Evolutionary conservation across 1,140 invertebrate genomes (phyloP).

Genomic region (Antheraea pernyi): DNA sequence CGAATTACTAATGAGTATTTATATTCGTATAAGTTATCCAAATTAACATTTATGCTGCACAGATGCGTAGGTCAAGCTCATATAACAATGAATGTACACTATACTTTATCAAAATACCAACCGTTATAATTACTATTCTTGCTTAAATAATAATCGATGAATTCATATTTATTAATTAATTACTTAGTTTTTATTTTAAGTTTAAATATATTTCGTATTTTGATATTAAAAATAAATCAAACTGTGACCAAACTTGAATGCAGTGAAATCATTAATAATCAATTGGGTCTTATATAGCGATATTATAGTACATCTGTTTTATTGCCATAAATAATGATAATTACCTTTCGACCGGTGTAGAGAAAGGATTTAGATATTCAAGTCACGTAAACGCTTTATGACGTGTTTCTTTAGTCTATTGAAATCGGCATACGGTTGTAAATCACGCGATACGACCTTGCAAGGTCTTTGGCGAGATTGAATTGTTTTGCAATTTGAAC

Average conservation of each 20-base stretch:
- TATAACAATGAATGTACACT: too few species aligned
- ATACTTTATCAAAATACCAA: too few species aligned
- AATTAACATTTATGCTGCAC: too few species aligned
- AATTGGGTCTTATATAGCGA: not conserved
- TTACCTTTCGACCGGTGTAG: conserved; percentile 1
- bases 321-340: not conserved
- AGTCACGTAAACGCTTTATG: conserved; percentile 12
- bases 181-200: too few species aligned
- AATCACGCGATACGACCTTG: conserved; percentile 9
- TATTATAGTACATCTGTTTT: not conserved
- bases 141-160: too few species aligned
- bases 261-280: not conserved
- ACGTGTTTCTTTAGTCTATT: conserved; percentile 5
- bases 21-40: too few species aligned
- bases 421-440: not conserved
- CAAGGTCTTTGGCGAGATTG: conserved; percentile 4
- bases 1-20: too few species aligned
- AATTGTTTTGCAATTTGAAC: conserved; percentile 2
- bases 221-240: too few species aligned
- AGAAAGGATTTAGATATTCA: conserved; percentile 11
- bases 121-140: too few species aligned
- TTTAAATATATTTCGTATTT: not conserved
- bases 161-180: too few species aligned
- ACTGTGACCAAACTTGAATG: not conserved
- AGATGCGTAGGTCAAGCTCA: too few species aligned